phyloP scores from a whole-genome alignment of 2,888 invertebrate genomes.

The Ormyrus labotus region DNA sequence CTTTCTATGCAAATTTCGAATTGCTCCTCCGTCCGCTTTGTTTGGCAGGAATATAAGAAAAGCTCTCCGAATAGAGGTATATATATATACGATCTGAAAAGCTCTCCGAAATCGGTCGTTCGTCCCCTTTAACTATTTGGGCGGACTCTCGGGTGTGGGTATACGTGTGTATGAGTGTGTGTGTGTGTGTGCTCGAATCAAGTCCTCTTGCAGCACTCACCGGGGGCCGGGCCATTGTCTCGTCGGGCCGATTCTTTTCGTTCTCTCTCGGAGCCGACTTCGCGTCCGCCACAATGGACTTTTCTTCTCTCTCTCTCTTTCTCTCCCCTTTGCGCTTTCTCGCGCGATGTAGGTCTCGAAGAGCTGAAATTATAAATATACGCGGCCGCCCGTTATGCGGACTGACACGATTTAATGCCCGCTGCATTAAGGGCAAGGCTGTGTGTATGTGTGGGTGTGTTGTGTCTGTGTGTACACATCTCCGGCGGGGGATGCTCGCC shows the following conservation, averaged over 20 bases:
- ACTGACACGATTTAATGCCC: constrained; percentile 22
- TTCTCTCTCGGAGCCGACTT: not conserved
- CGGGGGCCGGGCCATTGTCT: not conserved
- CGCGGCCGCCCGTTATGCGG: too few relatives aligned
- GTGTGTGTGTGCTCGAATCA: not conserved
- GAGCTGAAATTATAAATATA: constrained; percentile 31
- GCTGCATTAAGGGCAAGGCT: constrained; percentile 8
- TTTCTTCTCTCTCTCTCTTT: not conserved
- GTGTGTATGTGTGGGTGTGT: not conserved
- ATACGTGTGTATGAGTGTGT: too few relatives aligned
- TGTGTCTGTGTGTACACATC: not conserved
- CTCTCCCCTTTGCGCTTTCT: not conserved
- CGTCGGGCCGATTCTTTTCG: not conserved
- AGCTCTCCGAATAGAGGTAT: too few relatives aligned
- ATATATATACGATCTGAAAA: too few relatives aligned
- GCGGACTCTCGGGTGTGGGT: too few relatives aligned
- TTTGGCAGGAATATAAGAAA: too few relatives aligned
- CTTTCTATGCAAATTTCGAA: too few relatives aligned
- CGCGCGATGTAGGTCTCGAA: constrained; percentile 30
- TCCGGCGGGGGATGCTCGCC: too few relatives aligned
- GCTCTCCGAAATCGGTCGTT: too few relatives aligned
- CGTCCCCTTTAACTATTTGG: too few relatives aligned
- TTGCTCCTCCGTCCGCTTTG: too few relatives aligned
- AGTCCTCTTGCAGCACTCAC: not conserved
- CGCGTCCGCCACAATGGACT: not conserved